phyloP scores from a whole-genome alignment of 92 coral and sea anemone species.

The Parazoanthus swiftii region DNA sequence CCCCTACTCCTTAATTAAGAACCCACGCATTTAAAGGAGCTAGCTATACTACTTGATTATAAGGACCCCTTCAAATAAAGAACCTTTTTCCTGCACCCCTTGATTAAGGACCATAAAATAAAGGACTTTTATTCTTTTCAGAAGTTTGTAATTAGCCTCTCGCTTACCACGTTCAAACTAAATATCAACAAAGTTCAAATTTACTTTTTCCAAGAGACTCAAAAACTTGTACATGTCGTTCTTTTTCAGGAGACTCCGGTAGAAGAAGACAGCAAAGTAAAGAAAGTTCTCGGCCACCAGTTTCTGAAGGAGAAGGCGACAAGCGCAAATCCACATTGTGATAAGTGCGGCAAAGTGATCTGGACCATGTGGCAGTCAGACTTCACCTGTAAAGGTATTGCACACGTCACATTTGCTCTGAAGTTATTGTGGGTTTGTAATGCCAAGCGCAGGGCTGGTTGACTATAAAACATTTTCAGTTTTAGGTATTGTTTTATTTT shows the following conservation, averaged over 20 bases:
- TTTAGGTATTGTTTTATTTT: too few species aligned
- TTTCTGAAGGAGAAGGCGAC: conserved; percentile 70
- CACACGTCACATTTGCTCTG: not conserved
- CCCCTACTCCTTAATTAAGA: too few species aligned
- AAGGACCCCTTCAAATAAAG: too few species aligned
- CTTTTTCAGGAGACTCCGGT: conserved; percentile 57
- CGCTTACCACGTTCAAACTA: not conserved
- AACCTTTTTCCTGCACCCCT: too few species aligned
- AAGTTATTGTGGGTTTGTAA: not conserved
- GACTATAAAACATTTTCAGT: too few species aligned
- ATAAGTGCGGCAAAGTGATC: conserved; percentile 88
- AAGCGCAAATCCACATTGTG: conserved; percentile 64
- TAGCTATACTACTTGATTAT: too few species aligned
- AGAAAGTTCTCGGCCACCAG: conserved; percentile 85
- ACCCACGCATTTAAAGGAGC: too few species aligned
- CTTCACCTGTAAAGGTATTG: conserved; percentile 80
- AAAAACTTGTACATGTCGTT: not conserved
- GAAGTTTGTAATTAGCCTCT: not conserved
- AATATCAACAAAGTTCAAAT: too few species aligned
- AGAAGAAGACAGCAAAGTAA: conserved; percentile 50
- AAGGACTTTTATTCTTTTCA: not conserved
- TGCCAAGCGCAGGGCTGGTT: too few species aligned
- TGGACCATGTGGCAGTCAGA: conserved; percentile 97
- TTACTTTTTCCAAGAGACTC: not conserved
- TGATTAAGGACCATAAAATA: not conserved